Evolutionary conservation across 2,797 vertebrate genomes (phyloP).

Genomic region (Sebastes ruberrimus): DNA sequence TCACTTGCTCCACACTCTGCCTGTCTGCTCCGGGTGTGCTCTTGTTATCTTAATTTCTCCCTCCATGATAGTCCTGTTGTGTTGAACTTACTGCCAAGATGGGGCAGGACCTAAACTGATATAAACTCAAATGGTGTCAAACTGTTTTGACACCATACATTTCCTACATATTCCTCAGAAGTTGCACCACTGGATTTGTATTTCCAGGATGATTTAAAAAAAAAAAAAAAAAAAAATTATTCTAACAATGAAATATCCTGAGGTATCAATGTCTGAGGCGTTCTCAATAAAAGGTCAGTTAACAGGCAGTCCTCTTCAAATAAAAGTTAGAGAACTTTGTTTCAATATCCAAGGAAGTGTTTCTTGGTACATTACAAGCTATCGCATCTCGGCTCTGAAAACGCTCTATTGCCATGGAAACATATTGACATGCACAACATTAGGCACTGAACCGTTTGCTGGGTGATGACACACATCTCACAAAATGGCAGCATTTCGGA

Average conservation of each 20-base stretch:
- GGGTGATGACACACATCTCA: constrained; percentile 36
- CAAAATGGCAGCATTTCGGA: constrained; percentile 28
- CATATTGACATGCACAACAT: constrained; percentile 51
- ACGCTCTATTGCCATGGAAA: constrained; percentile 55
- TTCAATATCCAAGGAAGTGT: neutral
- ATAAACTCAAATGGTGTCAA: too few relatives aligned
- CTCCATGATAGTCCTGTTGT: too few relatives aligned
- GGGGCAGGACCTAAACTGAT: too few relatives aligned
- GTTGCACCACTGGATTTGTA: neutral
- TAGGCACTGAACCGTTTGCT: constrained; percentile 20
- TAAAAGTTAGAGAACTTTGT: neutral
- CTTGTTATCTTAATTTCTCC: too few relatives aligned
- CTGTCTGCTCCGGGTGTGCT: too few relatives aligned
- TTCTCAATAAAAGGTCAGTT: neutral
- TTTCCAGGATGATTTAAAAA: too few relatives aligned
- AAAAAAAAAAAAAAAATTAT: too few relatives aligned
- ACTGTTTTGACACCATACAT: too few relatives aligned
- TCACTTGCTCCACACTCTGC: too few relatives aligned
- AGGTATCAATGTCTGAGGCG: neutral
- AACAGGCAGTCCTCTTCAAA: neutral
- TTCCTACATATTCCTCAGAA: neutral
- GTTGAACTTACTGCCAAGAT: too few relatives aligned
- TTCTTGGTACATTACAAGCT: constrained; percentile 4
- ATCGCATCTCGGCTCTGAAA: constrained; percentile 20
- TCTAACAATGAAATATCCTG: neutral